Evolutionary conservation across 2,113 vertebrate species (phyloP), one percentile per base, ranked within the genome.

Genomic region (Muscicapa adusta): DNA sequence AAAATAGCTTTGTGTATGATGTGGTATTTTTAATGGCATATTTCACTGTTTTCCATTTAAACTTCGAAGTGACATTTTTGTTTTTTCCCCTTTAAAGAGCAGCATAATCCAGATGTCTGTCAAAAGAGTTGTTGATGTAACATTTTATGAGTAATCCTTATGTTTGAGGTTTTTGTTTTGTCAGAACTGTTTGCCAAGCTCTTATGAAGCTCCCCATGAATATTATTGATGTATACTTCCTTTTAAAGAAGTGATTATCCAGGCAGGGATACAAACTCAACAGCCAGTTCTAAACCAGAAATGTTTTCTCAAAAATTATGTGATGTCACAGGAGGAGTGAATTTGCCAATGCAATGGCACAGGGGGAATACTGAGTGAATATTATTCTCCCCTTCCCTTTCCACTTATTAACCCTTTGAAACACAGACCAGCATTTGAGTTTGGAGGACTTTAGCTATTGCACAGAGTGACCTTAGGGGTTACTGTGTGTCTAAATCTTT

Each of bases 101-200:
- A 54, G 81, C 78, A 92, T 91, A 95, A 96, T 95, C 94, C 89
- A 97, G 92, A 94, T 96, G 95, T 84, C 91, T 96, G 89, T 96
- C 93, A 93, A 34, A 95, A 76, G 94, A 89, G 71, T 88, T 94
- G 90, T 95, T 96, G 94, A 93, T 96, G 74, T 94, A 84, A 84
- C 67, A 88, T 93, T 94, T 97, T 95, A 93, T 96, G 96, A 97
- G 93, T 97, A 96, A 97, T 97, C 93, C 85, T 91, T 96, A 79
- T 70, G 77, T 94, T 93, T 94, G 74, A 82, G 67, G 89, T 97
- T 97, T 97, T 92, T 94, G 86, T 95, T 92, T 88, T 96, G 96
- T 97, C 96, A 88, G 95, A 89, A 96, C 86, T 58, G 90, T 96
- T 97, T 90, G 58, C 91, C 85, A 89, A 95, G 95, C 93, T 95